phyloP scores from a whole-genome alignment of 1,140 invertebrate genomes.

The Colletes latitarsis region DNA sequence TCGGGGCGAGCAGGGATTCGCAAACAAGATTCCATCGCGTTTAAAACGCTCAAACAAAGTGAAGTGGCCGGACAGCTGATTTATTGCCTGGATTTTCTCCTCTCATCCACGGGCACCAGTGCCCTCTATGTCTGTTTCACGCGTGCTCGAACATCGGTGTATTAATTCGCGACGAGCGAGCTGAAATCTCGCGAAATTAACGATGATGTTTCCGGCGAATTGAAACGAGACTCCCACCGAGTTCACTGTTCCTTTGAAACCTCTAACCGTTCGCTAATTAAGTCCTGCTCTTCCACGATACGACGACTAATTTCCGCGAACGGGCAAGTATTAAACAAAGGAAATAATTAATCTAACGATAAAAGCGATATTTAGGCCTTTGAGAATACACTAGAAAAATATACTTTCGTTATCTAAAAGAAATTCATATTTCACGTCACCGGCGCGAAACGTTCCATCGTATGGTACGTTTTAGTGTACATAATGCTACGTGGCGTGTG shows the following conservation, averaged over 20 bases:
- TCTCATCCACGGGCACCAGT: neutral
- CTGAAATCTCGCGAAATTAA: constrained; percentile 24
- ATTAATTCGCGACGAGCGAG: constrained; percentile 19
- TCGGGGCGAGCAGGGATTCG: constrained; percentile 27
- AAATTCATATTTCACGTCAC: too few species aligned
- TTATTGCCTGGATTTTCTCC: constrained; percentile 34
- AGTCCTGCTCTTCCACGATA: too few species aligned
- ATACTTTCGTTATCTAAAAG: too few species aligned
- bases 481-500: neutral
- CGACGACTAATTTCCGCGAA: too few species aligned
- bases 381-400: too few species aligned
- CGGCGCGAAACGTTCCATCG: too few species aligned
- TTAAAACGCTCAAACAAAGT: constrained; percentile 46
- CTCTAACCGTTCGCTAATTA: too few species aligned
- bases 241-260: too few species aligned
- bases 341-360: too few species aligned
- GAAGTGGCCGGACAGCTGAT: constrained; percentile 37
- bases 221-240: neutral
- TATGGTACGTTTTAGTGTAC: neutral
- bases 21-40: constrained; percentile 42
- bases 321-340: too few species aligned
- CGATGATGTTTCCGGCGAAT: neutral
- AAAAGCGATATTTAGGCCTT: too few species aligned
- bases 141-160: neutral
- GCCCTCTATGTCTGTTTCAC: neutral